Conservation (phyloP, 2,113 vertebrate genomes). For the Platanista minor region DNA sequence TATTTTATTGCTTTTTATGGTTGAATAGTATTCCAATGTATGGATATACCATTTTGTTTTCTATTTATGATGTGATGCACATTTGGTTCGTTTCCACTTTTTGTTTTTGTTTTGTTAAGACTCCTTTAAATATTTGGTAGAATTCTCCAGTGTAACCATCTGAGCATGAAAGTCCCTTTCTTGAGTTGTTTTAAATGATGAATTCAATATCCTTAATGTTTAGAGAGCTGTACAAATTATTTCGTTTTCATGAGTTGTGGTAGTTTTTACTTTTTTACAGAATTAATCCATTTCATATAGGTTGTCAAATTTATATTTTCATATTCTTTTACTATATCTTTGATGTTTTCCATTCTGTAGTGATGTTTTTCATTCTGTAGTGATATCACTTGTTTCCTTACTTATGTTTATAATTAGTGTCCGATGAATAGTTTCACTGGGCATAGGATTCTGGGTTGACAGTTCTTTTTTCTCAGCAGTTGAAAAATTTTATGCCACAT, state of each 20-base stretch:
- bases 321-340: background rate
- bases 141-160: background rate
- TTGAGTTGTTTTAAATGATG: background rate
- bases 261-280: background rate
- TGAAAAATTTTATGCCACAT: background rate
- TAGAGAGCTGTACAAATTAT: background rate
- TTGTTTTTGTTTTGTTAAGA: background rate
- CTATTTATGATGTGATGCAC: background rate
- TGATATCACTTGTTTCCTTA: background rate
- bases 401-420: background rate
- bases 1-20: background rate
- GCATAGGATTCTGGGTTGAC: background rate
- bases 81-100: background rate
- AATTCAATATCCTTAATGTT: background rate
- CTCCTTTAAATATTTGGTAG: background rate
- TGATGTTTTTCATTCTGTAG: background rate
- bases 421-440: background rate
- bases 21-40: background rate
- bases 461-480: background rate
- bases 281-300: background rate
- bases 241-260: background rate
- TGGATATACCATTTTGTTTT: background rate
- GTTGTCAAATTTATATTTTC: background rate
- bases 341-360: background rate
- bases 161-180: background rate